These are phyloP conservation scores for Ceyx margarethae DNA, from an alignment of 2,113 vertebrate species.

Conservation along the genomic window DNA sequence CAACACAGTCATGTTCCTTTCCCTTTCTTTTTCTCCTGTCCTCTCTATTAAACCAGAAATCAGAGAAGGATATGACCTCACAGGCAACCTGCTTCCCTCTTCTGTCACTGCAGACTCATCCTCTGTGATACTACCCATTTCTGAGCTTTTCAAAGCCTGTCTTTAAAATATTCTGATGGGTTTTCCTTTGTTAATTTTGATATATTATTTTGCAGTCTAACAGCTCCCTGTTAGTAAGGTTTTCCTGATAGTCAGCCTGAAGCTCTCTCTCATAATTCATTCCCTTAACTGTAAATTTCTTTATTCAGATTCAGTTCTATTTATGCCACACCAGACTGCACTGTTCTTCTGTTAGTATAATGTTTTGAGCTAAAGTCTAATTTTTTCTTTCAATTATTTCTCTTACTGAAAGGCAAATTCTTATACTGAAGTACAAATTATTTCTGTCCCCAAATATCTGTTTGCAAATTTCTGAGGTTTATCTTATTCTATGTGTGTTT, in stretches of 20 bases:
- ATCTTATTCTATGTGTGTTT: slow-evolving; percentile 16
- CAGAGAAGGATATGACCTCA: slow-evolving; percentile 14
- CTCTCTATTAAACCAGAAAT: slow-evolving; percentile 8
- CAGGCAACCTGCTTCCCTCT: slow-evolving; percentile 23
- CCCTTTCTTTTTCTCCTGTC: slow-evolving; percentile 1
- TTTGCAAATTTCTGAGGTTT: slow-evolving; percentile 7
- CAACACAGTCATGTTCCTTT: slow-evolving; percentile 5
- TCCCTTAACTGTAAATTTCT: slow-evolving; percentile 61
- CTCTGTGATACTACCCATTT: neutral
- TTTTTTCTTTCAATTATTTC: slow-evolving; percentile 47
- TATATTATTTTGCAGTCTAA: slow-evolving; percentile 51
- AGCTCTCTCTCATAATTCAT: slow-evolving; percentile 58
- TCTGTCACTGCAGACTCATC: neutral
- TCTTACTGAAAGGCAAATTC: slow-evolving; percentile 25
- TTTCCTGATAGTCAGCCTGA: slow-evolving; percentile 53
- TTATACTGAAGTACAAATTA: neutral
- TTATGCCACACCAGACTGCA: slow-evolving; percentile 45
- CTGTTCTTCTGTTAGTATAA: slow-evolving; percentile 3
- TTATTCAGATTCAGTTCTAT: slow-evolving; percentile 59
- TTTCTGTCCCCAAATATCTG: slow-evolving; percentile 5
- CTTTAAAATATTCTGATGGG: slow-evolving; percentile 27
- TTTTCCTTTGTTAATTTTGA: slow-evolving; percentile 50
- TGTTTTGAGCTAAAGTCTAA: neutral
- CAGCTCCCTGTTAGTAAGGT: slow-evolving; percentile 29
- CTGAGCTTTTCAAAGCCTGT: slow-evolving; percentile 14